phyloP scores from a whole-genome alignment of 2,113 vertebrate species.

The Pimephales promelas region DNA sequence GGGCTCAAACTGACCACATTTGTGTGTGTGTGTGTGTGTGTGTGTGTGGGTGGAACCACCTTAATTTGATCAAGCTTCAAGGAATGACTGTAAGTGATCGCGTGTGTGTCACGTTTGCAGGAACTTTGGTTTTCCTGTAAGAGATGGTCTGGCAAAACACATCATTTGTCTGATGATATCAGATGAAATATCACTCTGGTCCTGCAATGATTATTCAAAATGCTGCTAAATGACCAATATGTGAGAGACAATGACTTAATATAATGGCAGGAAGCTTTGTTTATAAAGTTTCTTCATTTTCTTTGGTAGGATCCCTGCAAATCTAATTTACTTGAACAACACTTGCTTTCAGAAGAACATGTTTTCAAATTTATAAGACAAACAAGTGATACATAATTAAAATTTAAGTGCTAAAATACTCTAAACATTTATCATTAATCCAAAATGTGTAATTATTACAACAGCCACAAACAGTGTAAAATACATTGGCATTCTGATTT shows the following conservation, averaged over 20 bases:
- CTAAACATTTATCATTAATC: too few relatives aligned
- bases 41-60: background rate
- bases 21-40: too few relatives aligned
- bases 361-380: background rate
- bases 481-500: background rate
- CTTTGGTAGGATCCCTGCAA: background rate
- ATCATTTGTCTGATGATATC: background rate
- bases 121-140: background rate
- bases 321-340: background rate
- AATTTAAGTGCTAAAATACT: too few relatives aligned
- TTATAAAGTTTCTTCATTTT: background rate
- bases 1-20: conserved; percentile 5
- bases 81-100: background rate
- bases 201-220: background rate
- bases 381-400: background rate
- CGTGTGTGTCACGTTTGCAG: conserved; percentile 7
- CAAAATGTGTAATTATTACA: background rate
- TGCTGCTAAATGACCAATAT: background rate
- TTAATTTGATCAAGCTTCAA: conserved; percentile 22
- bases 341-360: background rate
- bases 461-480: background rate
- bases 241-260: background rate
- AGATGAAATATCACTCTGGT: background rate
- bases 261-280: background rate
- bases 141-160: background rate